phyloP scores from a whole-genome alignment of 2,888 invertebrate species.

The Apodemia duryi region DNA sequence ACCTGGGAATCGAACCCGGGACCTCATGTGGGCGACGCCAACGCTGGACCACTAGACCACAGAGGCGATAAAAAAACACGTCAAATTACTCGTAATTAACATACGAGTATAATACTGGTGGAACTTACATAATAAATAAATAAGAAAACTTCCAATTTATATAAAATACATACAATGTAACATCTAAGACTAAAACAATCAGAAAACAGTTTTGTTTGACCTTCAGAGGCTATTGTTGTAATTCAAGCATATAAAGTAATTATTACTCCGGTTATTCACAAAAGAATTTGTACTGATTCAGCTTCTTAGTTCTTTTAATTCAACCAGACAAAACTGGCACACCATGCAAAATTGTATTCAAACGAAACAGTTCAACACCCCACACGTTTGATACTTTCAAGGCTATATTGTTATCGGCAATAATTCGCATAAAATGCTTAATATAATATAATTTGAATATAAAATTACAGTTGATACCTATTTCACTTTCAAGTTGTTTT shows the following conservation, averaged over 20 bases:
- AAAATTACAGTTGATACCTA: neutral
- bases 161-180: neutral
- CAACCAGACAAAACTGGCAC: constrained; percentile 17
- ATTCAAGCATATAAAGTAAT: constrained; percentile 14
- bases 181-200: constrained; percentile 1
- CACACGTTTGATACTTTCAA: constrained; percentile 13
- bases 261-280: constrained; percentile 15
- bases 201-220: constrained; percentile 7
- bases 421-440: constrained; percentile 13
- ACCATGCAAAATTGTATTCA: constrained; percentile 12
- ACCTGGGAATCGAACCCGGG: too few relatives aligned
- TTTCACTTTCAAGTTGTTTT: neutral
- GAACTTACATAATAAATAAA: neutral
- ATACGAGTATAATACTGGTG: neutral
- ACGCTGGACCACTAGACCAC: too few relatives aligned
- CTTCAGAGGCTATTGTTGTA: constrained; percentile 12
- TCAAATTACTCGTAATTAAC: neutral
- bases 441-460: constrained; percentile 10
- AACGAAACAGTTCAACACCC: constrained; percentile 14
- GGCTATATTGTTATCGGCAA: constrained; percentile 9
- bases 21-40: too few relatives aligned
- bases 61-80: neutral
- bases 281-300: neutral
- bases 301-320: constrained; percentile 14
- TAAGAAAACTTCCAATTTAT: neutral